A percentile compares a stretch with the other conserved stretches of the same genome.
These are phyloP conservation scores for Rattus norvegicus DNA, from an alignment of 2,113 vertebrate species.

Conservation along the genomic window DNA sequence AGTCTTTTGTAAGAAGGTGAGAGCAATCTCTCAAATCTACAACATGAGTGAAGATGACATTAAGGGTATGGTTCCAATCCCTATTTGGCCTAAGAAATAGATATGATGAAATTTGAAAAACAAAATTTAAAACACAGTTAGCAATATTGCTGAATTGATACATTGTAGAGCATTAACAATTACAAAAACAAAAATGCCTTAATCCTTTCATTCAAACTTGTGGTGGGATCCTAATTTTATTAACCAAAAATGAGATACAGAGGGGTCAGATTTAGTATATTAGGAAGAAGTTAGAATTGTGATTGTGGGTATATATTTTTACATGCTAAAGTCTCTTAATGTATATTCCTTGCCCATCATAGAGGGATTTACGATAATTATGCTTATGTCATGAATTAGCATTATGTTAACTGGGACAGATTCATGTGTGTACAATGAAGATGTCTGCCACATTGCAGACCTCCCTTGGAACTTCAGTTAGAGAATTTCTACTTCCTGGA, in stretches of 20 bases:
- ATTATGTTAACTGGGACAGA: not conserved
- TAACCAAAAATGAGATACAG: not conserved
- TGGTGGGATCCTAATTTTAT: not conserved
- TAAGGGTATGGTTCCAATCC: not conserved
- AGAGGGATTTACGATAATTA: not conserved
- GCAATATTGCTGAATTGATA: not conserved
- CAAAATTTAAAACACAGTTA: not conserved
- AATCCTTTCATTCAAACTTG: not conserved
- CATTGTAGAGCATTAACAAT: not conserved
- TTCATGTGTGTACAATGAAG: not conserved
- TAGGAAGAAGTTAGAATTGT: not conserved
- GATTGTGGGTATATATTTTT: not conserved
- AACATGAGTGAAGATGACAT: not conserved
- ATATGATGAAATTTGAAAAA: not conserved
- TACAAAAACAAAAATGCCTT: not conserved
- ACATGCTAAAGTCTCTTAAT: not conserved
- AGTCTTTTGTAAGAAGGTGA: not conserved
- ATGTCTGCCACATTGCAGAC: fast-evolving
- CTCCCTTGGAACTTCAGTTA: not conserved
- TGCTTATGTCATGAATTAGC: not conserved
- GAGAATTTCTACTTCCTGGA: not conserved
- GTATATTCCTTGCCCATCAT: not conserved
- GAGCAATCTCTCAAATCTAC: not conserved
- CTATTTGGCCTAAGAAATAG: not conserved
- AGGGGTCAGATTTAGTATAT: not conserved